A percentile compares a stretch with the other conserved stretches of the same genome.
These are phyloP conservation scores for Hucho hucho DNA, from an alignment of 2,113 vertebrate genomes.

Conservation along the genomic window DNA sequence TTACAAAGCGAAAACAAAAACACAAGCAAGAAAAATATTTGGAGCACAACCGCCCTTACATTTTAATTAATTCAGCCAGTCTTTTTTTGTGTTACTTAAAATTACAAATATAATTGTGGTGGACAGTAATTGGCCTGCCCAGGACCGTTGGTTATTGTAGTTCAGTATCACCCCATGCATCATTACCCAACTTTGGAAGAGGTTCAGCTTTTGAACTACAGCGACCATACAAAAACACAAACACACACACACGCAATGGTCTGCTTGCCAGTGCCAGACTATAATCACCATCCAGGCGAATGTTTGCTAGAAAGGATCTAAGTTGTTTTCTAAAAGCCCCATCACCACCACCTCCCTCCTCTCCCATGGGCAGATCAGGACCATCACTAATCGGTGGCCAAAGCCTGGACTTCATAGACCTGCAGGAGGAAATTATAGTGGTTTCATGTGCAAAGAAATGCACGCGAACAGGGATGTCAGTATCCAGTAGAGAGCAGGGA, in stretches of 20 bases:
- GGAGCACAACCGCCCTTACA: not conserved
- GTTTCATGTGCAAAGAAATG: slow-evolving; percentile 4
- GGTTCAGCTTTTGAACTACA: slow-evolving; percentile 35
- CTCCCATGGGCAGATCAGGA: too few relatives aligned
- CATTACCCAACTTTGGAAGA: slow-evolving; percentile 34
- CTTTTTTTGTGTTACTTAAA: slow-evolving; percentile 30
- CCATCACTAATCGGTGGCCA: too few relatives aligned
- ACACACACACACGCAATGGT: slow-evolving; percentile 29
- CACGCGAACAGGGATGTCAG: not conserved
- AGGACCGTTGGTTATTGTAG: slow-evolving; percentile 38
- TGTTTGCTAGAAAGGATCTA: slow-evolving; percentile 34
- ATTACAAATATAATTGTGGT: slow-evolving; percentile 27
- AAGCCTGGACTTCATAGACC: not conserved
- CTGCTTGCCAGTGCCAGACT: slow-evolving; percentile 23
- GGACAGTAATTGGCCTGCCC: slow-evolving; percentile 47
- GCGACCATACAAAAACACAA: slow-evolving; percentile 20
- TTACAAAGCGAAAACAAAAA: slow-evolving; percentile 35
- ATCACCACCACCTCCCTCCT: too few relatives aligned
- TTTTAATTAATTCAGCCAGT: slow-evolving; percentile 38
- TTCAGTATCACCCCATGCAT: slow-evolving; percentile 35
- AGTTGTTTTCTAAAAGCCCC: slow-evolving; percentile 15
- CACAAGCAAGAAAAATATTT: too few relatives aligned
- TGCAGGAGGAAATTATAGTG: slow-evolving; percentile 10
- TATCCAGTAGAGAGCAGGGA: not conserved
- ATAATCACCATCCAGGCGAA: slow-evolving; percentile 32